Percentiles rank a stretch among this genome's conserved stretches.
These are phyloP conservation scores for Climacteris rufus DNA, from an alignment of 2,113 vertebrate species.

Conservation along the genomic window DNA sequence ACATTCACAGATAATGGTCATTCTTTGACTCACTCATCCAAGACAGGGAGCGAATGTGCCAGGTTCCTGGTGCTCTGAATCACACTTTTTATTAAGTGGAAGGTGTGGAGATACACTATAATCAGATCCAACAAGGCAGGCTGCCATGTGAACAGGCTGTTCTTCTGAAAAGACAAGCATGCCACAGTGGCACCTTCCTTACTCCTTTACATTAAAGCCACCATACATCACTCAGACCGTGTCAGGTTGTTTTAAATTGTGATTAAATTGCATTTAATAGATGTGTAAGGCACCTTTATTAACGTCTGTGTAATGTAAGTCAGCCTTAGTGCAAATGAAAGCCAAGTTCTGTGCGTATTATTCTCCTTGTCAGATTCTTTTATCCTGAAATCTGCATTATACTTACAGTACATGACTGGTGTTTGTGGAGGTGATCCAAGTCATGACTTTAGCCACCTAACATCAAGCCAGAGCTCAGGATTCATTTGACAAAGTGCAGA, in stretches of 20 bases:
- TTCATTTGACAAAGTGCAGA: neutral
- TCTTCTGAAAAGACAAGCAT: neutral
- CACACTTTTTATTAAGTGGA: neutral
- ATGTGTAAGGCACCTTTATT: neutral
- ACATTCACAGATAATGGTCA: neutral
- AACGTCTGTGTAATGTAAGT: neutral
- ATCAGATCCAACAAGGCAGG: neutral
- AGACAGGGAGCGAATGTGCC: neutral
- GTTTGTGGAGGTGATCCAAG: neutral
- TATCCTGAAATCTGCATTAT: neutral
- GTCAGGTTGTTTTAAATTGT: neutral
- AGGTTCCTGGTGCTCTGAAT: neutral
- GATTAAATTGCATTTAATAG: constrained; percentile 18
- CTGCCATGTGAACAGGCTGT: neutral
- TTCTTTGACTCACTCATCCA: neutral
- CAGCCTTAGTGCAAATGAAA: neutral
- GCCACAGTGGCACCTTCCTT: neutral
- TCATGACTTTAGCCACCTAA: neutral
- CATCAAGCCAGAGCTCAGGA: neutral
- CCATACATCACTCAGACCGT: neutral
- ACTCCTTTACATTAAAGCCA: neutral
- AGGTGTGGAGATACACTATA: neutral
- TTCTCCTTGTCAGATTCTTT: neutral
- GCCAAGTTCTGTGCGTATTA: neutral
- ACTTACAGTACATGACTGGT: neutral